These are phyloP conservation scores for Erethizon dorsatum DNA, from an alignment of 2,797 vertebrate species.

Conservation along the genomic window DNA sequence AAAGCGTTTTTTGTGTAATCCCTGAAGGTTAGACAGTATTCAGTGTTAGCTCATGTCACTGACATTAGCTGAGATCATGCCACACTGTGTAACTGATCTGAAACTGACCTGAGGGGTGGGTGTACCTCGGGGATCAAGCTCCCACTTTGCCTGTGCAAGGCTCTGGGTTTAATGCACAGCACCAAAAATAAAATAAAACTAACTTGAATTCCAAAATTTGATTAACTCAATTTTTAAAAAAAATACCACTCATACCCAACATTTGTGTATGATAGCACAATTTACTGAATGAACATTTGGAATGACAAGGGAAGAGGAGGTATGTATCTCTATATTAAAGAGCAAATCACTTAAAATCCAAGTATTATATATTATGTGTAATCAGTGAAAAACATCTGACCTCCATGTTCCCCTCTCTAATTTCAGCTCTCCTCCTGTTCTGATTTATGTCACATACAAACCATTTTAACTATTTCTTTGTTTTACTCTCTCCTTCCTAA, in stretches of 20 bases:
- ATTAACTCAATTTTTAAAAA: neutral
- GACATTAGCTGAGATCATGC: neutral
- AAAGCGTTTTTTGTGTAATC: neutral
- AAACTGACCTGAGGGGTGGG: neutral
- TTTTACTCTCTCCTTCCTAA: neutral
- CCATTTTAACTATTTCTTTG: neutral
- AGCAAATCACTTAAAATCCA: neutral
- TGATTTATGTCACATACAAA: neutral
- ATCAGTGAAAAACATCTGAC: neutral
- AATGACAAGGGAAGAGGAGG: neutral
- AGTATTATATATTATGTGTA: neutral
- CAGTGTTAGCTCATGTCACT: neutral
- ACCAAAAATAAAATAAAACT: neutral
- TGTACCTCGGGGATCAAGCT: neutral
- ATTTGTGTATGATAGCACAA: neutral
- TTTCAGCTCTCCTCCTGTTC: neutral
- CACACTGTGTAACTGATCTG: neutral
- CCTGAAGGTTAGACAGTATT: neutral
- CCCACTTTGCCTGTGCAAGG: neutral
- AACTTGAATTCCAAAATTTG: neutral
- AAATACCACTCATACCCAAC: neutral
- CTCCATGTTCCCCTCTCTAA: neutral
- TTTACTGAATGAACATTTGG: constrained; percentile 12
- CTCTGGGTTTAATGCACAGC: neutral
- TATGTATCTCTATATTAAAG: neutral